phyloP scores from a whole-genome alignment of 2,888 invertebrate species.

The Ormyrus nitidulus region DNA sequence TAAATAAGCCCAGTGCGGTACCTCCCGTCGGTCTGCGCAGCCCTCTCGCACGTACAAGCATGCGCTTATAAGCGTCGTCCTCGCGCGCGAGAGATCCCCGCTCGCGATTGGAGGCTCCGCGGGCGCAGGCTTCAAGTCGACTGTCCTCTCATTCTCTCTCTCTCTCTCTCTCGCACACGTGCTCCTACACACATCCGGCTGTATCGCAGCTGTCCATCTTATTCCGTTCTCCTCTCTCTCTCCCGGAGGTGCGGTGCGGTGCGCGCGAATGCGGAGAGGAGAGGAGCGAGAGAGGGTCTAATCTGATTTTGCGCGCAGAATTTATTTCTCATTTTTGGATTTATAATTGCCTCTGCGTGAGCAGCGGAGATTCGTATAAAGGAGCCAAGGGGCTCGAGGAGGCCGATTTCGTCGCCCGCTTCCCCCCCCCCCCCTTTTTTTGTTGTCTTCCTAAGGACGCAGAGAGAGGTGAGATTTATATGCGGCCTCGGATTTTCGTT shows the following conservation, averaged over 20 bases:
- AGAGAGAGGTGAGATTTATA: conserved; percentile 9
- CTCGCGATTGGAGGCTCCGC: conserved; percentile 16
- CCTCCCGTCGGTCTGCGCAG: no score
- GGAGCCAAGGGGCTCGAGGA: background rate
- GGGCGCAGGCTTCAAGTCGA: conserved; percentile 21
- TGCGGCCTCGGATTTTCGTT: background rate
- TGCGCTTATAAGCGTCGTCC: no score
- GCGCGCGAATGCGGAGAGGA: background rate
- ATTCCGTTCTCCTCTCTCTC: conserved; percentile 20
- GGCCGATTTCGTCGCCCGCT: background rate
- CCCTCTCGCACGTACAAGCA: no score
- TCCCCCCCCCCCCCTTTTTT: background rate
- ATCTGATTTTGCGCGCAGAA: conserved; percentile 56
- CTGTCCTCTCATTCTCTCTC: conserved; percentile 17
- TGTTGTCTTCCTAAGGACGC: background rate
- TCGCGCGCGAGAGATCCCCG: conserved; percentile 5
- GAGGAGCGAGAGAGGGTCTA: conserved; percentile 23
- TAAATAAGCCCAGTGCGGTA: no score
- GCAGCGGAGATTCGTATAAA: conserved; percentile 15
- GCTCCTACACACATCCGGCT: conserved; percentile 38
- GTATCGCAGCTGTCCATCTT: conserved; percentile 46
- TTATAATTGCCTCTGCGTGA: conserved; percentile 54
- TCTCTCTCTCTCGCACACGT: conserved; percentile 28
- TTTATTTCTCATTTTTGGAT: conserved; percentile 59
- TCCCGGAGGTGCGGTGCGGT: conserved; percentile 6